Percentiles rank a stretch among this genome's conserved stretches.
Conservation (phyloP, 2,113 vertebrate species). For the Tenrec ecaudatus region DNA sequence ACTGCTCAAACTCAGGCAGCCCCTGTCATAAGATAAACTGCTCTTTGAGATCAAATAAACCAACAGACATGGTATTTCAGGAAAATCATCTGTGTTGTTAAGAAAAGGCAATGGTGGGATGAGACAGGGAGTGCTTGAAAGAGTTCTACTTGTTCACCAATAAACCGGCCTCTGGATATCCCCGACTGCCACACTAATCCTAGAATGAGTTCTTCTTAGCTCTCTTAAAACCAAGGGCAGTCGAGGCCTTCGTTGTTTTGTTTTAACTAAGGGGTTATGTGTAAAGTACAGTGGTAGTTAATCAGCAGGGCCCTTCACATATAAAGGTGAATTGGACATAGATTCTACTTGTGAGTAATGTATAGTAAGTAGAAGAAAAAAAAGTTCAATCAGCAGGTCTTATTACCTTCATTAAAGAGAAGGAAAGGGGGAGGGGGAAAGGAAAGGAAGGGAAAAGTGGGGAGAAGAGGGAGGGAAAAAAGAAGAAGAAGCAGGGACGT, state of each 20-base stretch:
- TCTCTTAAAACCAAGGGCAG: not conserved
- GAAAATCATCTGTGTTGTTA: not conserved
- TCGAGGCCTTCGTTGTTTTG: not conserved
- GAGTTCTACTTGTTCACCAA: too few species aligned
- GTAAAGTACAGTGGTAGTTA: not conserved
- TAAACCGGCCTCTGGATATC: not conserved
- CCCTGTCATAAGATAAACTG: not conserved
- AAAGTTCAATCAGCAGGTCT: not conserved
- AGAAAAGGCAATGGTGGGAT: not conserved
- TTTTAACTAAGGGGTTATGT: not conserved
- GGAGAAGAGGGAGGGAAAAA: too few species aligned
- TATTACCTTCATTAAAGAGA: not conserved
- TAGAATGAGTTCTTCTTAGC: not conserved
- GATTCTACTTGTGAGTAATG: not conserved
- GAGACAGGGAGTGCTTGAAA: not conserved
- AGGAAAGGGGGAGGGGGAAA: not conserved
- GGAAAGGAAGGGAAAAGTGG: too few species aligned
- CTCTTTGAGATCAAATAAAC: not conserved
- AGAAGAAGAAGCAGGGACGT: too few species aligned
- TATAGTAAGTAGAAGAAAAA: not conserved
- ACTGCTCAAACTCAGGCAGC: not conserved
- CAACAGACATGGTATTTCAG: not conserved
- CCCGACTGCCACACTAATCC: not conserved
- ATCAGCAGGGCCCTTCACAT: not conserved
- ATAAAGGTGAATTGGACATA: not conserved